Base-by-base conservation (phyloP, 2,797 vertebrate species). In the Glyptemys insculpta region DNA sequence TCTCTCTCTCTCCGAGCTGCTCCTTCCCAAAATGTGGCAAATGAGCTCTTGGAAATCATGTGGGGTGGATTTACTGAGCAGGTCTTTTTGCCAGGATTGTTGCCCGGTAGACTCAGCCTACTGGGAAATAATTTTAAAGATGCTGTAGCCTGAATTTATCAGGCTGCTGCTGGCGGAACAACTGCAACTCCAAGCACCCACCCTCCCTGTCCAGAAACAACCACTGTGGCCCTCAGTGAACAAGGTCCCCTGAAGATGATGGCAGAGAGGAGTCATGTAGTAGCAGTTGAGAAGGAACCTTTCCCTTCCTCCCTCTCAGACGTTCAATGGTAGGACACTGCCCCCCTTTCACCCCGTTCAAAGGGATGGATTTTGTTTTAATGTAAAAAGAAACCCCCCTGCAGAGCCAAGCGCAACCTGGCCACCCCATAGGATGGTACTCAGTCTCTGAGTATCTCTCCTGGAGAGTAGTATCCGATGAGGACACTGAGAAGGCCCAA, bases 111-210 rank as follows among this genome's bases (percentile, higher is more conserved):
- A 25, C 37, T 91, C 74, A 92, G 59, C 10, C 19, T 52, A 9
- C 54, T 83, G 81, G 87, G n/a, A 86, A 94, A 50, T 3, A 25
- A 56, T 84, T 95, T 81, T 92, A n/a, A 72, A 18, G 19, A 23
- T 31, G 5, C 47, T 11, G 84, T 10, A 80, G 79, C 7, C 8
- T 84, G 52, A 47, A 27, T 47, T 47, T 41, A 12, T 72, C 6
- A 1, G 12, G 27, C 27, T 34, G 80, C 27, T 15, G 80, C 54
- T 47, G 27, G 54, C 1, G 6, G 34, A 54, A 25, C 18, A 5
- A 14, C 18, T 19, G 23, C n/a, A 41, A 25, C 41, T 18, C 27
- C 2, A 21, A 86, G 44, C 3, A 5, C 4, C 57, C 8, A 52
- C 85, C 37, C 85, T 34, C 44, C 5, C 29, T 8, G 4, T 81